Evolutionary conservation across 37 sponge, comb jelly and placozoan species (phyloP), one percentile per base, ranked within the genome.

Genomic region (Eunapius fragilis): DNA sequence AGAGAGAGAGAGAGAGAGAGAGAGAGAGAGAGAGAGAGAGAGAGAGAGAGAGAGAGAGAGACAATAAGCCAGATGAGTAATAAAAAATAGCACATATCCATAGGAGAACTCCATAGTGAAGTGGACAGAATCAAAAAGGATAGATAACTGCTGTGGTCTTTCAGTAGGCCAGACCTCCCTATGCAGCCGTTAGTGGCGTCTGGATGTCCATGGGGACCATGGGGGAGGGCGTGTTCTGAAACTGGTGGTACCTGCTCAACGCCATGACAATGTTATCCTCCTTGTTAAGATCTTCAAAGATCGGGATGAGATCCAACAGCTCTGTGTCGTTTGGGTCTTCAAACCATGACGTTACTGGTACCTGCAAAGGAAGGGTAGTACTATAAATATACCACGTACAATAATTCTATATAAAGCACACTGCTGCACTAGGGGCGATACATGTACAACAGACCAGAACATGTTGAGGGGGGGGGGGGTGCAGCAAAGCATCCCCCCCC

Each of bases 301-400:
- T 97, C 2, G 99, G 99, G 26, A 99, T 93, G 34, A 99, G 96
- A 45, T 99, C 99, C 2, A 90, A 82, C 3, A 99, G 91, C 69
- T 99, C 99, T 26, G 93, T 97, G 87, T 99, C 99, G 26, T 91
- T 91, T 36, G 94, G 98, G 85, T 99, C 99, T 73, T 99, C 99
- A 81, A 99, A 99, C 99, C 99, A 99, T 36, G 99, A 95, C 25
- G 92, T 90, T 33, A 99, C 96, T 19, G 99, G 99, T 9, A 98
- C 94, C 98, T 97, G 74, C 23, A 81, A 45, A 58, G 37, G n/a
- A 37, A 12, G 50, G n/a, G 76, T 38, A 31, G 37, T 2, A 87
- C 19, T 26, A 47, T 6, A 23, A 10, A 28, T 32, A 30, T 33
- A 19, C 58, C 2, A 1, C 9, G 47, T 11, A 45, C 4, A 45